A percentile compares a stretch with the other conserved stretches of the same genome.
Conservation (phyloP, 2,888 invertebrate species). For the Lasioglossum zephyrum region DNA sequence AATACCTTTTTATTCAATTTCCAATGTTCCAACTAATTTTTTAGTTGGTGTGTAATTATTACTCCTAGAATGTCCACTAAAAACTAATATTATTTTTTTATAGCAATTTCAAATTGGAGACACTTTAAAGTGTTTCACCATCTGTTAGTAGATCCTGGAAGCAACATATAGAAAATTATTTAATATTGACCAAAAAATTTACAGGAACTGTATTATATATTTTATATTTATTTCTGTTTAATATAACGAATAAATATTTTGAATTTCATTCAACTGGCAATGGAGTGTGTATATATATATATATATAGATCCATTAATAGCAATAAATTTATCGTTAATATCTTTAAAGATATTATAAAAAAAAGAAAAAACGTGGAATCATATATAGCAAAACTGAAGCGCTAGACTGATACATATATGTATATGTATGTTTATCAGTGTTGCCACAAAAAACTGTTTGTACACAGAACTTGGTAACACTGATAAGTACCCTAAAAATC, state of each 20-base stretch:
- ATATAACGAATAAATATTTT: conserved; percentile 13
- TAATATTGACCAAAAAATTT: conserved; percentile 1
- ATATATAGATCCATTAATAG: too few relatives aligned
- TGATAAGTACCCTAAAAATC: too few relatives aligned
- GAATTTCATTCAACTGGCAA: not conserved
- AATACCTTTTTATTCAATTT: not conserved
- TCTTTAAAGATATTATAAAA: too few relatives aligned
- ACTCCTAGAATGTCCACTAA: not conserved
- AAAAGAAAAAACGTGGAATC: too few relatives aligned
- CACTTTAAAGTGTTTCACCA: not conserved
- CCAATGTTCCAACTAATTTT: not conserved
- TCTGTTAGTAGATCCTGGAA: not conserved
- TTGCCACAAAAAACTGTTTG: too few relatives aligned
- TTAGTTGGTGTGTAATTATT: not conserved
- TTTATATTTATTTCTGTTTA: conserved; percentile 24
- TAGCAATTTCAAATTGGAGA: conserved; percentile 10
- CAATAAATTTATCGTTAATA: too few relatives aligned
- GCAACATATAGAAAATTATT: not conserved
- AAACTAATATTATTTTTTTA: conserved; percentile 14
- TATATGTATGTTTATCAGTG: too few relatives aligned
- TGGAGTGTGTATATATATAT: too few relatives aligned
- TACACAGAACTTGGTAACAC: too few relatives aligned
- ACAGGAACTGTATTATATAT: conserved; percentile 23
- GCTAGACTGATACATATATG: too few relatives aligned
- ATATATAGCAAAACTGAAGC: too few relatives aligned